phyloP scores from a whole-genome alignment of 2,797 vertebrate species.

The Lateolabrax maculatus region DNA sequence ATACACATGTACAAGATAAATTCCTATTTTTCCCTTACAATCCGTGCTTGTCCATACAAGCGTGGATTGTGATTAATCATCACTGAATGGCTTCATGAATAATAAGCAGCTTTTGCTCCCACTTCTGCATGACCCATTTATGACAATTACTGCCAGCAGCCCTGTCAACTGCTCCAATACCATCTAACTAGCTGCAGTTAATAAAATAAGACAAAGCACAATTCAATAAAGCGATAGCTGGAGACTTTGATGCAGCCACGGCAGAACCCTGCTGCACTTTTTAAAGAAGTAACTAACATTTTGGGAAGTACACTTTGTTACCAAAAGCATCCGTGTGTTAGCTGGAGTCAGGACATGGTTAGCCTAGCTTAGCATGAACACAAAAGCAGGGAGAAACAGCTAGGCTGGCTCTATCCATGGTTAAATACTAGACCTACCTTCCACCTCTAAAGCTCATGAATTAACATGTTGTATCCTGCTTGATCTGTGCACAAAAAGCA shows the following conservation, averaged over 20 bases:
- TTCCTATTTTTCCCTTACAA: not conserved
- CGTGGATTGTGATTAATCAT: constrained; percentile 34
- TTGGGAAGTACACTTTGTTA: not conserved
- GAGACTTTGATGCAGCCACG: not conserved
- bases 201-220: constrained; percentile 11
- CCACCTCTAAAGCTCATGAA: not conserved
- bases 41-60: not conserved
- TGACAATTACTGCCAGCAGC: constrained; percentile 38
- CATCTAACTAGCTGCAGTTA: constrained; percentile 18
- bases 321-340: not conserved
- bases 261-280: not conserved
- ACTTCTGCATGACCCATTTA: constrained; percentile 50
- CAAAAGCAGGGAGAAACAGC: not conserved
- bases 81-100: constrained; percentile 49
- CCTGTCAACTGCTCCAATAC: constrained; percentile 23
- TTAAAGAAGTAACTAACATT: not conserved
- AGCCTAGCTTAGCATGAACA: too few relatives aligned
- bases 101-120: constrained; percentile 49
- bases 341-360: not conserved
- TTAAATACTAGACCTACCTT: not conserved
- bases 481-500: not conserved
- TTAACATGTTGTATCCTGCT: not conserved
- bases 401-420: too few relatives aligned
- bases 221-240: constrained; percentile 9
- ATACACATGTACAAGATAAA: not conserved